These are phyloP conservation scores for Rhagium mordax DNA, from an alignment of 2,888 invertebrate species.

Conservation along the genomic window DNA sequence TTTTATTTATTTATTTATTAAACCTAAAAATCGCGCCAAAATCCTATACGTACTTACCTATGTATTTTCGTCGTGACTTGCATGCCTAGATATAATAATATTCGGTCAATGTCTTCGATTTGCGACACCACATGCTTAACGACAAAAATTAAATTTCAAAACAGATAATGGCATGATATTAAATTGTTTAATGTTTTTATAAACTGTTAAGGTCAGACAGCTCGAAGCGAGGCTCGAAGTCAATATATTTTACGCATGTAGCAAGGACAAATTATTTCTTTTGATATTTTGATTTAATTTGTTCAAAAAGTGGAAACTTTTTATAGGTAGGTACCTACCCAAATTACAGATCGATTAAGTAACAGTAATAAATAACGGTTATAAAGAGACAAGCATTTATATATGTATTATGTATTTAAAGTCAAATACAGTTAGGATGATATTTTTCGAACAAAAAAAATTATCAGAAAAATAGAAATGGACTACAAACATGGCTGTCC, in stretches of 20 bases:
- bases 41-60: neutral
- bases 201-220: conserved; percentile 16
- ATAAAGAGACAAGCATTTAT: neutral
- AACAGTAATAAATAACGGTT: neutral
- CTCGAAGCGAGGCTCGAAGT: too few species aligned
- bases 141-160: neutral
- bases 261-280: neutral
- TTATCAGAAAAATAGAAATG: neutral
- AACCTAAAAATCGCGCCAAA: neutral
- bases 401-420: too few species aligned
- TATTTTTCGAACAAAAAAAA: neutral
- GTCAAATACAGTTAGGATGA: neutral
- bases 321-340: too few species aligned
- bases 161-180: neutral
- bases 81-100: neutral
- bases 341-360: neutral
- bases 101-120: conserved; percentile 1
- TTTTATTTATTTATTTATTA: too few species aligned
- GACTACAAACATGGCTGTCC: conserved; percentile 34
- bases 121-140: neutral
- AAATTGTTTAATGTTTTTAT: conserved; percentile 15
- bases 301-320: neutral
- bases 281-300: conserved; percentile 1
- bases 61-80: neutral
- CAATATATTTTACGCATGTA: conserved; percentile 4